Conservation (phyloP, 2,113 vertebrate genomes). For the Lepidothrix coronata region DNA sequence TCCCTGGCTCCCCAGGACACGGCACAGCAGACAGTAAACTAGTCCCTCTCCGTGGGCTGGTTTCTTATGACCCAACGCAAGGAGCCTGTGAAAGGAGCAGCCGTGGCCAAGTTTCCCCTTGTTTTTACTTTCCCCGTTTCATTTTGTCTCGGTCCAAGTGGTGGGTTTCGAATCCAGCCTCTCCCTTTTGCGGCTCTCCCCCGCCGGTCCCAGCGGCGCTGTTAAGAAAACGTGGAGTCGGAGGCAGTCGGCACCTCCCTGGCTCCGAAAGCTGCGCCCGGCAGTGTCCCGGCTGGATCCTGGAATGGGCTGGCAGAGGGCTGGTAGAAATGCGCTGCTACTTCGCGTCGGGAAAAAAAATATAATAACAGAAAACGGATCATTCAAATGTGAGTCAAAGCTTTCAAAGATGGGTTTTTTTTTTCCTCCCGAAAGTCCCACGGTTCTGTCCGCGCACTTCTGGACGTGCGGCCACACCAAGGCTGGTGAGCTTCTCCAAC, state of each 20-base stretch:
- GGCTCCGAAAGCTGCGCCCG: neutral
- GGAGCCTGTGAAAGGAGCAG: slow-evolving; percentile 5
- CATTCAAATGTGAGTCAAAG: accelerated
- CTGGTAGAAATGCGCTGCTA: accelerated
- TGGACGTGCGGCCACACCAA: accelerated
- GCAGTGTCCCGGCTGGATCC: neutral
- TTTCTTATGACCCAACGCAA: neutral
- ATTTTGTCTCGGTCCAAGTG: neutral
- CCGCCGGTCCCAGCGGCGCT: accelerated
- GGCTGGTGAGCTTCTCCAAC: neutral
- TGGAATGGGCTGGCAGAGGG: neutral
- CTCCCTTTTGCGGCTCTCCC: neutral
- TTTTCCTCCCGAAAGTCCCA: neutral
- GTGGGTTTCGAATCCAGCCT: neutral
- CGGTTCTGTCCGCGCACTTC: accelerated
- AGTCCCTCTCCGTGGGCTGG: neutral
- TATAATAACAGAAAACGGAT: accelerated
- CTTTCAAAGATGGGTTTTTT: neutral
- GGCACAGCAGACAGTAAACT: neutral
- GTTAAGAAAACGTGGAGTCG: neutral
- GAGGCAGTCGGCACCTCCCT: neutral
- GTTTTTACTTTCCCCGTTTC: neutral
- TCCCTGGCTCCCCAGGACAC: neutral
- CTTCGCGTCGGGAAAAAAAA: accelerated
- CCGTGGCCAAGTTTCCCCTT: neutral